Conservation (phyloP, 2,888 invertebrate genomes). For the Spisula subtruncata region DNA sequence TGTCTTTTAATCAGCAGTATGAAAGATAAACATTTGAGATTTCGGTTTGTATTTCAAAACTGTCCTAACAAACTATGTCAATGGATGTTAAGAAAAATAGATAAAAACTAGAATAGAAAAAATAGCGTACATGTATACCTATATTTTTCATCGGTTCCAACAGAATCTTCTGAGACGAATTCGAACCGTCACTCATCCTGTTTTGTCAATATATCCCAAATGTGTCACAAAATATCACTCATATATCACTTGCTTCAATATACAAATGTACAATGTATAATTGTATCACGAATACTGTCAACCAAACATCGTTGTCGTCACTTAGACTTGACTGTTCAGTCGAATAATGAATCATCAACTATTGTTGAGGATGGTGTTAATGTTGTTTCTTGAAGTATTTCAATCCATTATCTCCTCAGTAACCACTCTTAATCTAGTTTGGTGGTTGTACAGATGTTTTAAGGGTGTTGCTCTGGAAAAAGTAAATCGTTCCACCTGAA, state of each 20-base stretch:
- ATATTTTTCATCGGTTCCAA: slow-evolving; percentile 54
- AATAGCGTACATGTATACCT: slow-evolving; percentile 32
- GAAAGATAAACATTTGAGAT: too few species aligned
- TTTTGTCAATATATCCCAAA: not conserved
- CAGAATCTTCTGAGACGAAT: slow-evolving; percentile 33
- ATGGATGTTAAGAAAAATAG: not conserved
- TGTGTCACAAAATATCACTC: not conserved
- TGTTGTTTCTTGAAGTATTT: not conserved
- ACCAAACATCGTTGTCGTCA: not conserved
- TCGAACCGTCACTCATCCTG: slow-evolving; percentile 59
- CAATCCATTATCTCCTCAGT: too few species aligned
- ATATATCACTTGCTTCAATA: not conserved
- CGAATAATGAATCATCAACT: not conserved
- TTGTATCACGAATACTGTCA: not conserved
- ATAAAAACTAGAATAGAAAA: not conserved
- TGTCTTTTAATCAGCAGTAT: too few species aligned
- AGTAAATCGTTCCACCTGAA: too few species aligned
- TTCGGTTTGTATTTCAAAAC: too few species aligned
- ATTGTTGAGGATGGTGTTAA: not conserved
- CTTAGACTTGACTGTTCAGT: not conserved
- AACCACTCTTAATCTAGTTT: too few species aligned
- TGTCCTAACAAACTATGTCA: too few species aligned
- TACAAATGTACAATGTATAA: too few species aligned
- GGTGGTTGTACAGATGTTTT: too few species aligned
- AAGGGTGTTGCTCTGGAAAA: too few species aligned